Base-by-base conservation (phyloP, 2,797 vertebrate species). In the Odontamblyopus lacepedii region DNA sequence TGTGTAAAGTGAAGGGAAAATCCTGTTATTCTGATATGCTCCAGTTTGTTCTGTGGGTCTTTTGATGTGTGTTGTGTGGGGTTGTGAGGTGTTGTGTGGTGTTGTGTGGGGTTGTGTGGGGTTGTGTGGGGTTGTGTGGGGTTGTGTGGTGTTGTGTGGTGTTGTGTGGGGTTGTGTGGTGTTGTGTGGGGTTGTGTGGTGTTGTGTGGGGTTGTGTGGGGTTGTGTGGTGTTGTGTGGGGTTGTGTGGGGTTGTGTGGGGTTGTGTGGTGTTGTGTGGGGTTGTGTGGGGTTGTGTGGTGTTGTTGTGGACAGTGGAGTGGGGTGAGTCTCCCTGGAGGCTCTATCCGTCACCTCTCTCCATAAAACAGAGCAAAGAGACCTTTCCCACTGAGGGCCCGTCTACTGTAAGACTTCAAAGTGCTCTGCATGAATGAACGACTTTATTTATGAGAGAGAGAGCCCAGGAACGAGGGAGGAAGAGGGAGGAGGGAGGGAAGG, bases 391-490 rank as follows among this genome's bases (percentile, higher is more conserved):
- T 74, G 75, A 80, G 78, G 77, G 78, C 83, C 76, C 70, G 81
- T 87, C 80, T 80, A 73, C 80, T 35, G 81, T 13, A 74, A 74
- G 71, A 87, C 84, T 85, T 92, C 85, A 89, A 90, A 89, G 87
- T 85, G 75, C 78, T 81, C 23, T 23, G 23, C 23, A 73, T 83
- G 79, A 84, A 78, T 88, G 82, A 86, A 87, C 84, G 85, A 79
- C 83, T 85, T 84, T 81, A 85, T 89, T 91, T 87, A 84, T 89
- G 91, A 87, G 78, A 90, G 78, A 90, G 88, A 72, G 70, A 82
- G 85, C 87, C 79, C 79, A 3, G 11, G 2, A 23, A 23, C 23
- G 23, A 23, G 23, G 23, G 23, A 23, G 23, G 23, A 23, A 23
- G 23, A 23, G 41, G 0, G 7, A 56, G 53, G 19, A 55, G 8